A percentile compares a stretch with the other conserved stretches of the same genome.
phyloP scores from a whole-genome alignment of 2,113 vertebrate species.

The Boulengeromyrus knoepffleri region DNA sequence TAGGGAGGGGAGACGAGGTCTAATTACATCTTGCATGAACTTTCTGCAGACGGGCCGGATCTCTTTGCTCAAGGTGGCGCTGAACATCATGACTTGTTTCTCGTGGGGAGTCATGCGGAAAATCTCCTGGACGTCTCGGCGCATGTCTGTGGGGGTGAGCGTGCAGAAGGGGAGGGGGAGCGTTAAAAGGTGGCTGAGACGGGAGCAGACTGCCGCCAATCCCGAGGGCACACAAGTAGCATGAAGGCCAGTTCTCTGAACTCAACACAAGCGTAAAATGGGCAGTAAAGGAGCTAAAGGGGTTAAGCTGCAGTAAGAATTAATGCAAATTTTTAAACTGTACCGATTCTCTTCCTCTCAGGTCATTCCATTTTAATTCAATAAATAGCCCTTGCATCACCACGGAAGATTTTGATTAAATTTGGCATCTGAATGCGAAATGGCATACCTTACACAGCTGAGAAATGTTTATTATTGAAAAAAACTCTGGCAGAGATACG shows the following conservation, averaged over 20 bases:
- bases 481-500: too few species aligned
- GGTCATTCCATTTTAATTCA: background rate
- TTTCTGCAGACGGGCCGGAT: slow-evolving; percentile 78
- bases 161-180: background rate
- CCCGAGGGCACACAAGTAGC: background rate
- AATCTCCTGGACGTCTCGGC: slow-evolving; percentile 77
- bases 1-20: slow-evolving; percentile 47
- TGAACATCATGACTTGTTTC: slow-evolving; percentile 87
- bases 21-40: slow-evolving; percentile 86
- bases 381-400: too few species aligned
- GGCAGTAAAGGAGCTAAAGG: background rate
- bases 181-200: background rate
- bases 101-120: slow-evolving; percentile 77
- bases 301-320: background rate
- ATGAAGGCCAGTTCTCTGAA: background rate
- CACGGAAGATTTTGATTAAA: background rate
- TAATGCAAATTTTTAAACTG: background rate
- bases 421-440: too few species aligned
- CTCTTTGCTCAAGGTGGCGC: slow-evolving; percentile 77
- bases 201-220: background rate
- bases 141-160: slow-evolving; percentile 59
- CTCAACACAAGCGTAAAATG: background rate
- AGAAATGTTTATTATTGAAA: too few species aligned
- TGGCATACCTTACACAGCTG: too few species aligned
- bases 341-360: background rate